These are phyloP conservation scores for Poecilia gillii DNA, from an alignment of 2,797 vertebrate genomes.

Conservation along the genomic window DNA sequence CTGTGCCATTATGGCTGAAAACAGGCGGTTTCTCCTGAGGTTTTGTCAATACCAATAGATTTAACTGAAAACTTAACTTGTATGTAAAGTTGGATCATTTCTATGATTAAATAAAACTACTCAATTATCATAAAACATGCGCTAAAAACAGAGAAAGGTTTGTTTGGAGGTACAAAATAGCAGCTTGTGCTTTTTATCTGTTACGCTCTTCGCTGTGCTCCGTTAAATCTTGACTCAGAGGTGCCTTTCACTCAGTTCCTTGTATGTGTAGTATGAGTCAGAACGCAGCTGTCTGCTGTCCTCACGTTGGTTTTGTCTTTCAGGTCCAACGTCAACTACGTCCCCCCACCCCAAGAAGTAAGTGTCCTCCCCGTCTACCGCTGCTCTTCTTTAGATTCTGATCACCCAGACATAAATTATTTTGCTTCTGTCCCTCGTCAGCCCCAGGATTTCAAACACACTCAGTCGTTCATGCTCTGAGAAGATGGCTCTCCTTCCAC, in stretches of 20 bases:
- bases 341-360: conserved; percentile 81
- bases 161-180: background rate
- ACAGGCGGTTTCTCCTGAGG: background rate
- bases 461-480: conserved; percentile 93
- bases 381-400: background rate
- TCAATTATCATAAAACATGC: background rate
- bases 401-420: background rate
- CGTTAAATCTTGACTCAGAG: conserved; percentile 10
- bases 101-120: background rate
- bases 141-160: background rate
- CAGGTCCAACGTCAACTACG: conserved; percentile 81
- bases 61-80: background rate
- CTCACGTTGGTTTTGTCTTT: conserved; percentile 58
- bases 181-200: background rate
- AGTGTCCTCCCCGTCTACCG: conserved; percentile 44
- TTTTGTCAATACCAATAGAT: background rate
- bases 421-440: conserved; percentile 32
- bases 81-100: background rate
- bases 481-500: conserved; percentile 55
- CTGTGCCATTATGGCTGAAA: background rate
- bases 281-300: conserved; percentile 48
- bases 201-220: background rate
- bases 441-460: conserved; percentile 96
- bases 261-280: conserved; percentile 62
- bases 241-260: conserved; percentile 25